phyloP scores from a whole-genome alignment of 2,888 invertebrate genomes.

The Crematogaster levior region DNA sequence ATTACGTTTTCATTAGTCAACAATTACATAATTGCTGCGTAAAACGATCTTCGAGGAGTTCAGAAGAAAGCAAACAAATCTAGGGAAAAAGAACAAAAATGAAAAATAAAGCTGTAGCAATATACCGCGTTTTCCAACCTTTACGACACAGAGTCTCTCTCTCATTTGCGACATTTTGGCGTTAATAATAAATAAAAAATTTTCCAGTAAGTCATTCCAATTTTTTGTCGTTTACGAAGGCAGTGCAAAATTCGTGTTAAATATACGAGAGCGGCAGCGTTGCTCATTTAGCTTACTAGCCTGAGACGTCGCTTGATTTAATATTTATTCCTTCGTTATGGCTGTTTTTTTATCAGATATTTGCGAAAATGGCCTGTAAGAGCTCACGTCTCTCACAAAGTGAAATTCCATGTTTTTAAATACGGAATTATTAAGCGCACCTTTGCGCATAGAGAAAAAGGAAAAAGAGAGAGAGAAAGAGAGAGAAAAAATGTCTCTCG shows the following conservation, averaged over 20 bases:
- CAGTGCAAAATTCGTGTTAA: constrained; percentile 20
- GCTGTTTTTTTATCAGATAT: constrained; percentile 18
- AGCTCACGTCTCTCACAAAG: constrained; percentile 32
- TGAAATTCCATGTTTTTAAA: constrained; percentile 53
- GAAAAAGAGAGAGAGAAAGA: no score
- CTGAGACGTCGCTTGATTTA: constrained; percentile 40
- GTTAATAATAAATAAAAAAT: constrained; percentile 3
- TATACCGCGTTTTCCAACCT: not conserved
- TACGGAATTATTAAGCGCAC: constrained; percentile 42
- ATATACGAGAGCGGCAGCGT: not conserved
- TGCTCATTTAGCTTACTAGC: constrained; percentile 16
- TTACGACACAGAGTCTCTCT: not conserved
- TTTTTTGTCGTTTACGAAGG: constrained; percentile 20
- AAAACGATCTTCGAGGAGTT: not conserved
- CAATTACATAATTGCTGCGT: not conserved
- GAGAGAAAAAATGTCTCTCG: constrained; percentile 8
- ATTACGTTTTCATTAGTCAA: not conserved
- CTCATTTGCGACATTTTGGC: not conserved
- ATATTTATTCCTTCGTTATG: constrained; percentile 49
- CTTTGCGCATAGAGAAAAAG: not conserved
- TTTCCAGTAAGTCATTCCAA: no score
- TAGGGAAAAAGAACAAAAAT: not conserved
- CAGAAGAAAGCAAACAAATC: no score
- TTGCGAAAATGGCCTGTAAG: constrained; percentile 34
- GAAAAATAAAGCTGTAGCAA: not conserved